phyloP scores from a whole-genome alignment of 2,797 vertebrate genomes.

The Ficedula albicollis region DNA sequence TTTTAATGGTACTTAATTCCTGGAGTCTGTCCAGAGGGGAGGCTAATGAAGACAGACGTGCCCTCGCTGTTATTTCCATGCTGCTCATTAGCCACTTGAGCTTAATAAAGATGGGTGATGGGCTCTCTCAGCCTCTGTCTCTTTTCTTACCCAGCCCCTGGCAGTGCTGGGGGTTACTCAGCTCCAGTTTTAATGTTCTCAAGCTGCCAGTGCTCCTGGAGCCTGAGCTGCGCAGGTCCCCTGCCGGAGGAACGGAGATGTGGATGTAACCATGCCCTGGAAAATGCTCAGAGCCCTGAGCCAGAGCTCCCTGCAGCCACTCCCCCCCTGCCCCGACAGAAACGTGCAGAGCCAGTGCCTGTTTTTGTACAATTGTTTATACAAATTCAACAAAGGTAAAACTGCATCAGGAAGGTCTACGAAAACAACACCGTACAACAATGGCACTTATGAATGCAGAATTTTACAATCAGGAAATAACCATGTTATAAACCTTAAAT shows the following conservation, averaged over 20 bases:
- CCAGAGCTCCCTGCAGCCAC: not conserved
- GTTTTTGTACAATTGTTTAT: conserved; percentile 81
- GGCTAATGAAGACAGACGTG: not conserved
- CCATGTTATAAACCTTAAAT: conserved; percentile 70
- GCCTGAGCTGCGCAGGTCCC: not conserved
- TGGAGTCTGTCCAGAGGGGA: not conserved
- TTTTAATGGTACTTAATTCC: conserved; percentile 34
- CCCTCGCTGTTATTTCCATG: not conserved
- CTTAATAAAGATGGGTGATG: conserved; percentile 61
- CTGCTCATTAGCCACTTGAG: conserved; percentile 13
- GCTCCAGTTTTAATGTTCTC: not conserved
- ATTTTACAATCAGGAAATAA: conserved; percentile 75
- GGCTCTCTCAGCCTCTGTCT: conserved; percentile 1
- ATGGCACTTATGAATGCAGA: conserved; percentile 81
- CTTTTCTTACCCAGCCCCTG: not conserved
- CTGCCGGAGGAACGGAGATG: not conserved
- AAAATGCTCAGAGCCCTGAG: not conserved
- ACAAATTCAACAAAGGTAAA: conserved; percentile 84
- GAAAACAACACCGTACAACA: conserved; percentile 79
- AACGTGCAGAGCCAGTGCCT: conserved; percentile 36
- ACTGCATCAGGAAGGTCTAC: conserved; percentile 75
- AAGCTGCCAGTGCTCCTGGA: not conserved
- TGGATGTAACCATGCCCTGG: accelerated
- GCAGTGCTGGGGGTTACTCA: not conserved
- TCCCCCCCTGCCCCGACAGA: conserved; percentile 10